Conservation (phyloP, 2,888 invertebrate genomes). For the Trypoxylon attenuatum region DNA sequence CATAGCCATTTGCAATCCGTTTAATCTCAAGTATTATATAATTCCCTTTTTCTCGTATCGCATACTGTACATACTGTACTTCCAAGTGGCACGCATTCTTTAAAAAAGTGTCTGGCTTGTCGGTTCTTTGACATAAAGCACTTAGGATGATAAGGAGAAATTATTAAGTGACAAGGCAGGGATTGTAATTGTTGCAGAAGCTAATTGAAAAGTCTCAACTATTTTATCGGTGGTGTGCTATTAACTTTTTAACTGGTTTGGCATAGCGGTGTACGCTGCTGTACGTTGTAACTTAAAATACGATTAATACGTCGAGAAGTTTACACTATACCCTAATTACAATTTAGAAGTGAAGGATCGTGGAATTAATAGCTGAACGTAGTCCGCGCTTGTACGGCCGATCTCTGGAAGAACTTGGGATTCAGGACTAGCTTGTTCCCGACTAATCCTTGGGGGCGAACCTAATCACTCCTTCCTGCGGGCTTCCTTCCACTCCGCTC, state of each 20-base stretch:
- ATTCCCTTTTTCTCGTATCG: neutral
- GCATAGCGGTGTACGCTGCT: neutral
- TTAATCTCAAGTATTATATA: neutral
- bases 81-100: too few relatives aligned
- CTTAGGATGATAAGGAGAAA: neutral
- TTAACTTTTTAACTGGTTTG: neutral
- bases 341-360: neutral
- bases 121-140: neutral
- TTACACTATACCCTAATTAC: neutral
- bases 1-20: neutral
- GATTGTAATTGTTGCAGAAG: conserved; percentile 10
- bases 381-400: neutral
- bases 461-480: conserved; percentile 35
- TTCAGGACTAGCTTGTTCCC: conserved; percentile 27
- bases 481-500: neutral
- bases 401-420: conserved; percentile 23
- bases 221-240: neutral
- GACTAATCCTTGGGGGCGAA: conserved; percentile 22
- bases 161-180: conserved; percentile 7
- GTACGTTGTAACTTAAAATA: neutral
- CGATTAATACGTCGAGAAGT: neutral
- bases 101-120: neutral
- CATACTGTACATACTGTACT: too few relatives aligned
- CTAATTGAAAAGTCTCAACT: conserved; percentile 12
- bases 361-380: neutral